These are phyloP conservation scores for Heterohyrax brucei DNA, from an alignment of 2,797 vertebrate genomes.

Conservation along the genomic window DNA sequence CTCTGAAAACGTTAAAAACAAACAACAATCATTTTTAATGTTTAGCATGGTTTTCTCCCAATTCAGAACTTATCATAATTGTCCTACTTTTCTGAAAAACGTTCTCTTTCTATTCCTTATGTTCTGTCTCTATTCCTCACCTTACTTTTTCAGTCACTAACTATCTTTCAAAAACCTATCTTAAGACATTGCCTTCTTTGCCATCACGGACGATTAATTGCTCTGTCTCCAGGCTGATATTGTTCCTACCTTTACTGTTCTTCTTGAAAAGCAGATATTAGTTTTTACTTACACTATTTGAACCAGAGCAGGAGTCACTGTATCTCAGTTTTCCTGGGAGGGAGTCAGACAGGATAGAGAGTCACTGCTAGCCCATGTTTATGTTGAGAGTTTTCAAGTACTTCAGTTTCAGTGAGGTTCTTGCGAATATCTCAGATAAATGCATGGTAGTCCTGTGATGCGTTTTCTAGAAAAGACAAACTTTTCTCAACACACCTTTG, in stretches of 20 bases:
- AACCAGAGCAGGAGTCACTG: background rate
- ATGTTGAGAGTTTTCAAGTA: background rate
- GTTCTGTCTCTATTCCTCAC: background rate
- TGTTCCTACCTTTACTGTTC: constrained; percentile 59
- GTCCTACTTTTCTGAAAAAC: background rate
- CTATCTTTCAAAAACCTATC: constrained; percentile 50
- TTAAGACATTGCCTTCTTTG: constrained; percentile 32
- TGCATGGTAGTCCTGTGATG: background rate
- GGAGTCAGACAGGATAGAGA: background rate
- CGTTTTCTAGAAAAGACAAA: background rate
- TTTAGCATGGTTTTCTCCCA: constrained; percentile 20
- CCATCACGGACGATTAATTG: constrained; percentile 25
- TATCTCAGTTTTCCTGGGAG: background rate
- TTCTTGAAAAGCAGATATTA: background rate
- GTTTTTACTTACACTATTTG: constrained; percentile 24
- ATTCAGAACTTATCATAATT: constrained; percentile 11
- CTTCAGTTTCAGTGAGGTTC: background rate
- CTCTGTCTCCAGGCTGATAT: constrained; percentile 15
- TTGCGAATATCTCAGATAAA: background rate
- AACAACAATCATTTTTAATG: background rate
- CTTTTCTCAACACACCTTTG: background rate
- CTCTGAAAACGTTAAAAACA: background rate
- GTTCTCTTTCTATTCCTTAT: background rate
- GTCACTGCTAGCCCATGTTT: background rate
- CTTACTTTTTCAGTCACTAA: background rate